Base-by-base conservation (phyloP, 2,888 invertebrate species). In the Pseudoips prasinana region DNA sequence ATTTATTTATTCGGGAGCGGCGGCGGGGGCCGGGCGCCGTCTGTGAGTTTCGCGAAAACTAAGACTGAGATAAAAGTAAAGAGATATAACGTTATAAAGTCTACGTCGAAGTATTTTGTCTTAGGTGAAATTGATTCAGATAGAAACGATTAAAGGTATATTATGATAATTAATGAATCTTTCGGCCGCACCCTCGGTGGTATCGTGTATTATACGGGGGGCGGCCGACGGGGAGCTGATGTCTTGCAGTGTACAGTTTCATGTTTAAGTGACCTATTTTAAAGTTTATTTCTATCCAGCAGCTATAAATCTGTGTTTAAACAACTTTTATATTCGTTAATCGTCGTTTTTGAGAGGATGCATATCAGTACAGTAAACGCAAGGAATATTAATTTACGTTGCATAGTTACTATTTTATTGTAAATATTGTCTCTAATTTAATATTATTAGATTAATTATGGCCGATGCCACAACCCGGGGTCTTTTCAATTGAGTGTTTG, bases 241-340 rank as follows among this genome's bases (percentile, higher is more conserved):
- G 67, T 80, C 73, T 76, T 73, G 79, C 83, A 75, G 71, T 83
- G 84, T 83, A 82, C 76, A 76, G 82, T 83, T 69, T 77, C 78
- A 73, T 72, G 65, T 79, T 69, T 77, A 81, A 78, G 80, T 77
- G 76, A 81, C 78, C 79, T 77, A 78, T 73, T 69, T 64, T 71
- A 79, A 78, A 69, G 62, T 73, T 75, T 80, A 80, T 82, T 84
- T 84, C 73, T 85, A 79, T 81, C 80, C 85, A 76, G 79, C 84
- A 72, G 81, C 84, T 82, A 75, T 65, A 58, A 66, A 72, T 78
- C 78, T 84, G 83, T 86, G 78, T 86, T 87, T 87, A 87, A 87
- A 88, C 87, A 87, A 88, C 87, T 88, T 88, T 87, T 87, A 87
- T 87, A 87, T 88, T 86, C 72, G 72, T 84, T 81, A 77, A 69